phyloP scores from a whole-genome alignment of 2,888 invertebrate species.

The Strigamia transsilvanica region DNA sequence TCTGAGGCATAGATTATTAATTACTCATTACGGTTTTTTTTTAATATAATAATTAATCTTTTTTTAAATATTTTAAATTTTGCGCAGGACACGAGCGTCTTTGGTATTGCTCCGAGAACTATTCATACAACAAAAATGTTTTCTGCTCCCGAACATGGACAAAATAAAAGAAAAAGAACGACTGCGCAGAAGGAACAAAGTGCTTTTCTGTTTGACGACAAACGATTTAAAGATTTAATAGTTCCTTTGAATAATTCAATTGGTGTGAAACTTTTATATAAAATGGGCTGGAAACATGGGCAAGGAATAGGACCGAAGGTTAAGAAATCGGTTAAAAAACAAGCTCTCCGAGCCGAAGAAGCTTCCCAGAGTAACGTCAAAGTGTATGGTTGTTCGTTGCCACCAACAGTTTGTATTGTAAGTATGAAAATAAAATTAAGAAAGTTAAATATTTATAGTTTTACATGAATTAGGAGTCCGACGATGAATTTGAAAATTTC shows the following conservation, averaged over 20 bases:
- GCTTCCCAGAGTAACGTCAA: constrained; percentile 59
- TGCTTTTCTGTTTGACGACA: constrained; percentile 71
- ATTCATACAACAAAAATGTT: constrained; percentile 84
- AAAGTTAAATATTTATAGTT: background rate
- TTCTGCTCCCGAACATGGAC: constrained; percentile 57
- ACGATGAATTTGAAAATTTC: constrained; percentile 64
- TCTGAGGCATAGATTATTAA: constrained; percentile 74
- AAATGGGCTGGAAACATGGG: constrained; percentile 92
- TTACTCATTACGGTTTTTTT: background rate
- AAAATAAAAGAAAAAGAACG: constrained; percentile 50
- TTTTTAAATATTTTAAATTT: constrained; percentile 25
- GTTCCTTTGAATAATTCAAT: constrained; percentile 82
- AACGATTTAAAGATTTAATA: constrained; percentile 75
- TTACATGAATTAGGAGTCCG: constrained; percentile 62
- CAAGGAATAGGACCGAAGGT: constrained; percentile 80
- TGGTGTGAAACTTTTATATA: constrained; percentile 82
- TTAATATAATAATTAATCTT: background rate
- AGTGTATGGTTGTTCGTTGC: constrained; percentile 67
- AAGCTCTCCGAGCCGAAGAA: background rate
- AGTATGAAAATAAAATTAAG: background rate
- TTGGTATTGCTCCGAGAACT: constrained; percentile 91
- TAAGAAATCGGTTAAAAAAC: constrained; percentile 64
- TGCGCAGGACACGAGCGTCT: constrained; percentile 81
- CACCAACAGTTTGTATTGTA: constrained; percentile 52
- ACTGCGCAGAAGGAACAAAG: constrained; percentile 62